phyloP scores from a whole-genome alignment of 2,797 vertebrate genomes.

The Mus caroli region DNA sequence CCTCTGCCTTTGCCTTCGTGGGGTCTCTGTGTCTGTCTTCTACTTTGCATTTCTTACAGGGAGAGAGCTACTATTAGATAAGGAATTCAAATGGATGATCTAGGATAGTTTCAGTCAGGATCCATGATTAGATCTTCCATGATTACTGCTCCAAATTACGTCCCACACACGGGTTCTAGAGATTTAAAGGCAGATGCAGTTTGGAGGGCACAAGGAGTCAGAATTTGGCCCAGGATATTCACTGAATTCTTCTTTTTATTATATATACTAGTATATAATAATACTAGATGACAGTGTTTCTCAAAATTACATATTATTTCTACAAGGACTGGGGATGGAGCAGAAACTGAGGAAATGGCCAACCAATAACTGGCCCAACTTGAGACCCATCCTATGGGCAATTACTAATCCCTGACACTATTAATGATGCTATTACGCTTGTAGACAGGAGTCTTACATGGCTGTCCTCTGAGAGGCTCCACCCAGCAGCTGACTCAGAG shows the following conservation, averaged over 20 bases:
- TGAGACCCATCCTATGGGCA: neutral
- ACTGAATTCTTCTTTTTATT: neutral
- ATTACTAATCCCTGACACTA: neutral
- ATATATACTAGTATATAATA: too few relatives aligned
- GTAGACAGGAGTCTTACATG: neutral
- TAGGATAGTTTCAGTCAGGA: neutral
- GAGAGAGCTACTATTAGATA: neutral
- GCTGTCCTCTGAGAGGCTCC: neutral
- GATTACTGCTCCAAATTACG: neutral
- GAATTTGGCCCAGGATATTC: neutral
- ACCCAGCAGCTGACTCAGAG: neutral
- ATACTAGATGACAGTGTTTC: neutral
- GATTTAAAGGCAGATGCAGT: neutral
- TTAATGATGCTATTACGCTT: neutral
- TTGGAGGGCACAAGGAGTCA: neutral
- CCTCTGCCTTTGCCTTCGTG: neutral
- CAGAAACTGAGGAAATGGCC: neutral
- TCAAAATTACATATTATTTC: neutral
- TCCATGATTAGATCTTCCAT: neutral
- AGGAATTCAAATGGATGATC: neutral
- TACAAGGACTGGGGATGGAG: neutral
- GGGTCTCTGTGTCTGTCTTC: neutral
- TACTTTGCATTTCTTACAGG: neutral
- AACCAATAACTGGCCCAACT: neutral
- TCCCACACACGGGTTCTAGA: neutral